phyloP scores from a whole-genome alignment of 2,113 vertebrate species.

The Oplegnathus fasciatus region DNA sequence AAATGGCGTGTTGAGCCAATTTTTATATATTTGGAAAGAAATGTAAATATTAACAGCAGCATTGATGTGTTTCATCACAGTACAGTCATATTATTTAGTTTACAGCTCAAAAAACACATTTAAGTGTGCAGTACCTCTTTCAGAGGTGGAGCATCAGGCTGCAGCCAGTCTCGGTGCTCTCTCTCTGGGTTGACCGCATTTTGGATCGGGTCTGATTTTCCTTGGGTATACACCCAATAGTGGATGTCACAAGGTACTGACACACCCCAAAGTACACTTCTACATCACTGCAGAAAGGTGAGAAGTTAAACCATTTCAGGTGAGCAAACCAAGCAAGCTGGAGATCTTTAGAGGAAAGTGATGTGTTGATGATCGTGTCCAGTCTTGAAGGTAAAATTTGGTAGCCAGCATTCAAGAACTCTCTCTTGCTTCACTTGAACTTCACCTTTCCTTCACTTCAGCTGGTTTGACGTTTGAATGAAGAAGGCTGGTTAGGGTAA shows the following conservation, averaged over 20 bases:
- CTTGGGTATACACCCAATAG: neutral
- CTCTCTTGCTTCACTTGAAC: conserved; percentile 5
- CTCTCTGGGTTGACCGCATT: neutral
- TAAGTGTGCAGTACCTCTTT: too few species aligned
- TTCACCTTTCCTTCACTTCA: conserved; percentile 33
- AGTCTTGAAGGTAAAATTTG: neutral
- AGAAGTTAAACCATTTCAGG: neutral
- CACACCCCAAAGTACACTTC: neutral
- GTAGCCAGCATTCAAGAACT: conserved; percentile 2
- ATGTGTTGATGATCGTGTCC: neutral
- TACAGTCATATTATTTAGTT: too few species aligned
- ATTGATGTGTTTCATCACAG: too few species aligned
- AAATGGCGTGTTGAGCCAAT: too few species aligned
- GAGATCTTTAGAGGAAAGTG: neutral
- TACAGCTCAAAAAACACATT: too few species aligned
- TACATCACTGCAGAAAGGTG: neutral
- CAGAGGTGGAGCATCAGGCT: too few species aligned
- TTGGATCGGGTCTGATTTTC: neutral
- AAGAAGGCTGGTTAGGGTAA: conserved; percentile 49
- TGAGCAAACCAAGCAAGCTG: neutral
- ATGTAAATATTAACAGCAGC: too few species aligned
- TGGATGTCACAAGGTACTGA: neutral
- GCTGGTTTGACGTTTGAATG: conserved; percentile 50
- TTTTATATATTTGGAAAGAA: too few species aligned
- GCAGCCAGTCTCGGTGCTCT: neutral